Conservation (phyloP, 2,113 vertebrate species). For the Thunnus maccoyii region DNA sequence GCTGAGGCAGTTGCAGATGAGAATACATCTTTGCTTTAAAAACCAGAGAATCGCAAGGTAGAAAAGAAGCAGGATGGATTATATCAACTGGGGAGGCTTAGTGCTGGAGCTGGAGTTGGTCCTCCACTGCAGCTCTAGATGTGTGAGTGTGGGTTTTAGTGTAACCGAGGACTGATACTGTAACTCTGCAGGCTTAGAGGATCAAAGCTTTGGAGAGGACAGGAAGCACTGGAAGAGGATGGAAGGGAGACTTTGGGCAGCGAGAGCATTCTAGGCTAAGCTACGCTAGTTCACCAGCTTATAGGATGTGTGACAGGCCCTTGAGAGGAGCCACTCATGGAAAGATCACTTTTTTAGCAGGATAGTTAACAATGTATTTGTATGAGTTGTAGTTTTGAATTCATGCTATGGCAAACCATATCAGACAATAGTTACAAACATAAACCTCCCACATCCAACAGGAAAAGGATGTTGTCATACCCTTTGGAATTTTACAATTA, state of each 20-base stretch:
- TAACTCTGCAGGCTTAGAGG: slow-evolving; percentile 78
- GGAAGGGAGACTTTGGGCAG: slow-evolving; percentile 66
- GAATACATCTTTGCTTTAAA: slow-evolving; percentile 28
- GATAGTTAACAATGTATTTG: neutral
- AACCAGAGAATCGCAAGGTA: slow-evolving; percentile 44
- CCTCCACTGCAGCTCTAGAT: slow-evolving; percentile 54
- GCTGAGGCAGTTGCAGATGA: slow-evolving; percentile 2
- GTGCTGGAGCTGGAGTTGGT: slow-evolving; percentile 52
- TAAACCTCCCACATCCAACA: neutral
- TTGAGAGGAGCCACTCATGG: slow-evolving; percentile 38
- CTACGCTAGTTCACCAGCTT: slow-evolving; percentile 63
- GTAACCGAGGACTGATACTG: slow-evolving; percentile 74
- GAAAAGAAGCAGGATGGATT: slow-evolving; percentile 65
- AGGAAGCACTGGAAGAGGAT: slow-evolving; percentile 64
- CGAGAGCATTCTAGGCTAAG: slow-evolving; percentile 58
- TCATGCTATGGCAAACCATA: neutral
- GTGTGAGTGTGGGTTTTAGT: slow-evolving; percentile 73
- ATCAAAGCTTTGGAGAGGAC: slow-evolving; percentile 78
- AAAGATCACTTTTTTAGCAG: slow-evolving; percentile 35
- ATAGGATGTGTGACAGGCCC: slow-evolving; percentile 49
- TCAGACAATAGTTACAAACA: slow-evolving; percentile 3
- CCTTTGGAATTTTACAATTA: neutral
- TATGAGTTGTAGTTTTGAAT: neutral
- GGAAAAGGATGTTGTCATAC: neutral
- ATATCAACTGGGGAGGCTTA: slow-evolving; percentile 67